A percentile compares a stretch with the other conserved stretches of the same genome.
Conservation (phyloP, 2,113 vertebrate genomes). For the Chionomys nivalis region DNA sequence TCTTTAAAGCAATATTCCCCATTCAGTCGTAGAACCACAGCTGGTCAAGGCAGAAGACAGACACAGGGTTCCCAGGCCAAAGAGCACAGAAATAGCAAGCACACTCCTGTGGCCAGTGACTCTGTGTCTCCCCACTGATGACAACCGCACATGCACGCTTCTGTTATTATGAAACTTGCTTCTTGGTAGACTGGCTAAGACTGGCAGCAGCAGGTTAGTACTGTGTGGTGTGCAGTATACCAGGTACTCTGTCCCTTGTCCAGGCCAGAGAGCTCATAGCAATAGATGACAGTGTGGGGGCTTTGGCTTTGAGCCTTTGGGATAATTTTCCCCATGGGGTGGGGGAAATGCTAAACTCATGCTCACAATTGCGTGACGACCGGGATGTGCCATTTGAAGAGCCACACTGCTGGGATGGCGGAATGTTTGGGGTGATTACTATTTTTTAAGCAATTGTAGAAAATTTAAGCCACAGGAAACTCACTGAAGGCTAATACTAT, state of each 20-base stretch:
- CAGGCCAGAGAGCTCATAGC: background rate
- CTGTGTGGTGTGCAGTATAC: conserved; percentile 24
- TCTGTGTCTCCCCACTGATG: background rate
- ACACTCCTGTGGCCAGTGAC: background rate
- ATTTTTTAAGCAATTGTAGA: conserved; percentile 57
- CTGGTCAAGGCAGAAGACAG: conserved; percentile 63
- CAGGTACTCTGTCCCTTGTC: background rate
- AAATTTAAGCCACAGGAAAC: conserved; percentile 65
- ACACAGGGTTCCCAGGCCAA: background rate
- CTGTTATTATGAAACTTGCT: conserved; percentile 47
- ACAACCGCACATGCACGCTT: conserved; percentile 14
- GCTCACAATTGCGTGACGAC: conserved; percentile 49
- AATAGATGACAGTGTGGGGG: conserved; percentile 6
- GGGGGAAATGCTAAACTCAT: conserved; percentile 69
- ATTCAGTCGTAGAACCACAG: conserved; percentile 54
- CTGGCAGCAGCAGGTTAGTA: background rate
- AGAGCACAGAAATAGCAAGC: background rate
- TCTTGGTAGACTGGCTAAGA: conserved; percentile 57
- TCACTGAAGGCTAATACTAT: conserved; percentile 42
- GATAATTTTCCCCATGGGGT: conserved; percentile 43
- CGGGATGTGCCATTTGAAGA: background rate
- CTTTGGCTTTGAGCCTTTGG: conserved; percentile 49
- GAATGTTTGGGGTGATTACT: conserved; percentile 10
- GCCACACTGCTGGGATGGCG: background rate
- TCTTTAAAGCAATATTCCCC: conserved; percentile 59